Conservation (phyloP, 2,797 vertebrate species). For the Dryobates pubescens region DNA sequence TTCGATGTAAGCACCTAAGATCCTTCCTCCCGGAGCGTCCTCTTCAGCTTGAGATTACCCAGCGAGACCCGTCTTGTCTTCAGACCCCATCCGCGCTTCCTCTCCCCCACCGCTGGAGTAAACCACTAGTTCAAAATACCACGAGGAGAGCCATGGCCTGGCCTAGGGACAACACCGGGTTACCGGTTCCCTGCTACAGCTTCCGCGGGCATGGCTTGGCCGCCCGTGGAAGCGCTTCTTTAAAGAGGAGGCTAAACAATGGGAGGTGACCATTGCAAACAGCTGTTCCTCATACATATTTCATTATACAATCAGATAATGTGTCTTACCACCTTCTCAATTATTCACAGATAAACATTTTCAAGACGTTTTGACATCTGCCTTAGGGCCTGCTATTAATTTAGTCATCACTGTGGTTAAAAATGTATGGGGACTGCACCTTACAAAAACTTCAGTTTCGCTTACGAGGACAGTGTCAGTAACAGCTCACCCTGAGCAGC, state of each 20-base stretch:
- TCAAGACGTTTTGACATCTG: conserved; percentile 94
- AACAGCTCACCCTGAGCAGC: not conserved
- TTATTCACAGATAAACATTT: conserved; percentile 92
- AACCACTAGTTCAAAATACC: not conserved
- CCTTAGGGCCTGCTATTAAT: conserved; percentile 87
- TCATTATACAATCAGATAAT: conserved; percentile 91
- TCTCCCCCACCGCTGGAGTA: not conserved
- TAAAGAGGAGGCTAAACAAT: conserved; percentile 71
- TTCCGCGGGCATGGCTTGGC: not conserved
- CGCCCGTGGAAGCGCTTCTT: conserved; percentile 34
- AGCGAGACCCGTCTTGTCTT: not conserved
- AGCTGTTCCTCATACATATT: conserved; percentile 97
- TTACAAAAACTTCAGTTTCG: conserved; percentile 50
- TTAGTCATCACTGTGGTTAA: conserved; percentile 80
- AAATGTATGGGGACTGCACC: conserved; percentile 75
- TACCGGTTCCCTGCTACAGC: not conserved
- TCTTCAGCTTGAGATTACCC: not conserved
- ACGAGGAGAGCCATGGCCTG: not conserved
- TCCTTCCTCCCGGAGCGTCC: not conserved
- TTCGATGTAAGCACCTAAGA: not conserved
- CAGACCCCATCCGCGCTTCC: not conserved
- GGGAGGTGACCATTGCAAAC: conserved; percentile 82
- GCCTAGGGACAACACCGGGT: not conserved
- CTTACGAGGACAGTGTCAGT: not conserved
- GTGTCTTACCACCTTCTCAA: conserved; percentile 84